Base-by-base conservation (phyloP, 2,888 invertebrate genomes). In the Smittia sp. region DNA sequence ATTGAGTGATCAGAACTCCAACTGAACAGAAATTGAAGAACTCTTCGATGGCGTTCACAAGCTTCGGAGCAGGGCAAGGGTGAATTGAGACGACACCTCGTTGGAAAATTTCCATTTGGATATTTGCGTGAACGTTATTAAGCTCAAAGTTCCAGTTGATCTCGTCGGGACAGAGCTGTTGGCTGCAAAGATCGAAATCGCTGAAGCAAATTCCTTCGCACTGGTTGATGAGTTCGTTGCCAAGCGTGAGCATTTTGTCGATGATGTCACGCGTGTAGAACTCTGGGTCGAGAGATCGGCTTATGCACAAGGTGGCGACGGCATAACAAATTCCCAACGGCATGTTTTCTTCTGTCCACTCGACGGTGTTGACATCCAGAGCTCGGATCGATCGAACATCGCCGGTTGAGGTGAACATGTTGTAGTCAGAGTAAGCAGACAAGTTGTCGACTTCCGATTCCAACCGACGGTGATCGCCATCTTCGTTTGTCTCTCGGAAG, bases 131-230 rank as follows among this genome's bases (percentile, higher is more conserved):
- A 4, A 27, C 32, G 13, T 72, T 32, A 20, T 72, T 72, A 6
- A 72, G 62, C 20, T 72, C 54, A n/a, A 72, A 72, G 32, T 72
- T 72, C 72, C 72, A 72, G 32, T 62, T 62, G 22, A 72, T 72
- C 25, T 72, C 72, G 25, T 72, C 62, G 0, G 72, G 38, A 24
- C 72, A 72, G 6, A 27, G 18, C 0, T 15, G 13, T 11, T 38
- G 7, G 15, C 22, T 9, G 11, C n/a, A n/a, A n/a, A 72, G 39
- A n/a, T 72, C 38, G 15, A 72, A 72, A 13, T 72, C 72, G 3
- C n/a, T 62, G 39, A 58, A 62, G 22, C 62, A 62, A 22, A 38
- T 38, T 32, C 54, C 72, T 7, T 6, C 18, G 38, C 72, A 72
- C 11, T 72, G 54, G 1, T 22, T 11, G 13, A 20, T 7, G 1